A percentile compares a stretch with the other conserved stretches of the same genome.
These are phyloP conservation scores for Rhinichthys klamathensis DNA, from an alignment of 2,113 vertebrate species.

Conservation along the genomic window DNA sequence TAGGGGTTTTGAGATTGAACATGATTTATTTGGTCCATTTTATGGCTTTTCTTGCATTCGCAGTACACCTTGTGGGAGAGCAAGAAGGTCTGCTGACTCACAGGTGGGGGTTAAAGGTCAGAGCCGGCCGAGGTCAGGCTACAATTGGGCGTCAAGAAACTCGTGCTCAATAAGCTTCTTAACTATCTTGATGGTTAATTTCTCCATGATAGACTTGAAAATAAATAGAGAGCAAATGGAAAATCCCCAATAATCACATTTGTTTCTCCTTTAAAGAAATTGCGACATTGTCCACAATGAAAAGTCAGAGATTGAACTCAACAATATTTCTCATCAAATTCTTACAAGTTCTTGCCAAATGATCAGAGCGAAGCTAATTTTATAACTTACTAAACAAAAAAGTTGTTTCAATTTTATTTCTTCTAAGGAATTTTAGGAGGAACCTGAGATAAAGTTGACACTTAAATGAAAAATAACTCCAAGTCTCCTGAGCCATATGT, in stretches of 20 bases:
- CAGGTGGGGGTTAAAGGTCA: not conserved
- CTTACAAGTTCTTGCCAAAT: not conserved
- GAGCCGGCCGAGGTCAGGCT: not conserved
- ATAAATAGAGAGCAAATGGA: not conserved
- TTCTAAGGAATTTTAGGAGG: not conserved
- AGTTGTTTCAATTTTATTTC: not conserved
- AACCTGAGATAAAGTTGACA: not conserved
- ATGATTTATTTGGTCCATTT: constrained; percentile 36
- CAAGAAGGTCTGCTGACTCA: not conserved
- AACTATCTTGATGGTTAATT: not conserved
- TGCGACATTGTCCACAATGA: not conserved
- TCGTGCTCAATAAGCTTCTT: not conserved
- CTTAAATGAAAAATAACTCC: not conserved
- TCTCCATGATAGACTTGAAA: not conserved
- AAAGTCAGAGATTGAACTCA: not conserved
- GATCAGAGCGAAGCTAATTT: not conserved
- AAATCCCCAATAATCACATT: not conserved
- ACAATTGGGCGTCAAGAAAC: not conserved
- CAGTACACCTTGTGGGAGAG: constrained; percentile 39
- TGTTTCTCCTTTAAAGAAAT: not conserved
- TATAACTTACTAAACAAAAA: not conserved
- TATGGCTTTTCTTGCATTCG: not conserved
- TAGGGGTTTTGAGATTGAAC: not conserved
- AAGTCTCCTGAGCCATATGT: not conserved
- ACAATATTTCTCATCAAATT: not conserved